These are phyloP conservation scores for Limanda limanda DNA, from an alignment of 2,113 vertebrate species.

Conservation along the genomic window DNA sequence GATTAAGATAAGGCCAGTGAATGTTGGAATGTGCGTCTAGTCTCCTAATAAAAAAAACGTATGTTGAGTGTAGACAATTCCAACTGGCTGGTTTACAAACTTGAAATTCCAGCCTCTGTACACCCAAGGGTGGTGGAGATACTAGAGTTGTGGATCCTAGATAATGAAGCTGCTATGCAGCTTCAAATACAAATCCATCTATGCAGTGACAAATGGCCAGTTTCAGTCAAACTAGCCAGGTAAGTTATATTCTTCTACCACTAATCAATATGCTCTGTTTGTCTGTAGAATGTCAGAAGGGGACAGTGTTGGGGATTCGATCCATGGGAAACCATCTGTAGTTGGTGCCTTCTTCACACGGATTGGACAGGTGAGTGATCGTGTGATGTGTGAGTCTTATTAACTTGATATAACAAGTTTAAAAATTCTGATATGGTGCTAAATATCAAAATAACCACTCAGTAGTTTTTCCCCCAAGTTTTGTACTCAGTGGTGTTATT, in stretches of 20 bases:
- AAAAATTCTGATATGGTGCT: too few species aligned
- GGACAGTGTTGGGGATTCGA: constrained; percentile 95
- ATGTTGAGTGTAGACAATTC: neutral
- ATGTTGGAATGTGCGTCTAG: neutral
- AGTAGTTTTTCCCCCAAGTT: too few species aligned
- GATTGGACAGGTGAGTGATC: constrained; percentile 90
- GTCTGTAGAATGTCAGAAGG: constrained; percentile 96
- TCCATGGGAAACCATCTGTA: constrained; percentile 95
- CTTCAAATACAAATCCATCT: too few species aligned
- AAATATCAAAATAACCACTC: too few species aligned
- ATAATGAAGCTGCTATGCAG: neutral
- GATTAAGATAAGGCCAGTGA: neutral
- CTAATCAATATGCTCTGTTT: constrained; percentile 25
- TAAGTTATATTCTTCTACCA: neutral
- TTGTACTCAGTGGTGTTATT: too few species aligned
- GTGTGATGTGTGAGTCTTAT: neutral
- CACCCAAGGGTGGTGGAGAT: neutral
- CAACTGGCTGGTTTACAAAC: neutral
- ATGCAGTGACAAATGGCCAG: neutral
- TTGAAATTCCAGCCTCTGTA: neutral
- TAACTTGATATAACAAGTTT: neutral
- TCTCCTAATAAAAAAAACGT: neutral
- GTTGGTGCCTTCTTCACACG: constrained; percentile 92
- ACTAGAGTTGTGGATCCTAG: neutral
- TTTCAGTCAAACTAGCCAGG: neutral